Base-by-base conservation (phyloP, 2,113 vertebrate genomes). In the Beaufortia kweichowensis region DNA sequence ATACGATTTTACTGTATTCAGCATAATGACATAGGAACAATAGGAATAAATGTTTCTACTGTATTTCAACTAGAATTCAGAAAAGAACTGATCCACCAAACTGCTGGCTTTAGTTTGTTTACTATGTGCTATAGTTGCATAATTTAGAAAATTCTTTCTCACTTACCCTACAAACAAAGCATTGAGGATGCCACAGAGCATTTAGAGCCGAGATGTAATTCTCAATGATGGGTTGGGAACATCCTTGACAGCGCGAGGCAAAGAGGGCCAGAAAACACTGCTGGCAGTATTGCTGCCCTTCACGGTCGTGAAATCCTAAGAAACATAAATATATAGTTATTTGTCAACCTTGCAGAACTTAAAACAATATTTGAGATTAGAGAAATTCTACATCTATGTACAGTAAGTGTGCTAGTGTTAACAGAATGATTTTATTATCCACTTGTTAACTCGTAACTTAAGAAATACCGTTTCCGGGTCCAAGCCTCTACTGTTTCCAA, bases 161-260 rank as follows among this genome's bases (percentile, higher is more conserved):
- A 84, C 91, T 90, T 81, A 93, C 92, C 86, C 91, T 86, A 62
- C 92, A 93, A 17, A 93, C 92, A 46, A 93, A 93, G 84, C 95
- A 97, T 83, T 97, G 94, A 0, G 95, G 95, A 83, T 97, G 95
- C 95, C 95, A 97, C 56, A 97, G 90, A 0, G 92, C 90, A 69
- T 91, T 95, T 29, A 97, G 94, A 1, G 95, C 95, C 0, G 95
- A 95, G 88, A 96, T 96, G 92, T 96, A 97, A 86, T 95, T 95
- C 85, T 96, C 94, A 90, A 95, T 88, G 65, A 97, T 96, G 56
- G 95, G 93, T 81, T 93, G 90, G 43, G 87, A 91, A 86, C 95
- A 96, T 80, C 94, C 95, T 76, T 95, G 88, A 90, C 93, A 88
- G 71, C 94, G 94, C 0, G 95, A 94, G 2, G 95, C 94, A 75